Conservation (phyloP, 2,113 vertebrate genomes). For the Pituophis catenifer region DNA sequence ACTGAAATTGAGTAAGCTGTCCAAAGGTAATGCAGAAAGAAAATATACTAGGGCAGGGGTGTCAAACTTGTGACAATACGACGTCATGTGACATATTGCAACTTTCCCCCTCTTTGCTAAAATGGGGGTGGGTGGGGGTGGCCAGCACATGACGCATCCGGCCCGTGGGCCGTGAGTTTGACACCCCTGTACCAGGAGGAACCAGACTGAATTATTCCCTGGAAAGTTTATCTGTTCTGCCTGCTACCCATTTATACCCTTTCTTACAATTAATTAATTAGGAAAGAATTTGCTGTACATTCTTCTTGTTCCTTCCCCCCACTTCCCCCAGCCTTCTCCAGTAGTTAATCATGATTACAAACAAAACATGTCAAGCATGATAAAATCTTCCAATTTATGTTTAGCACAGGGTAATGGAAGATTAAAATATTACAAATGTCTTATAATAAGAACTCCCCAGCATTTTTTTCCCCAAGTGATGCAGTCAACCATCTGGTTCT, state of each 20-base stretch:
- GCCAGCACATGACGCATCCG: no score
- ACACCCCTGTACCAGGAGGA: not conserved
- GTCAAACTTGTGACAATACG: no score
- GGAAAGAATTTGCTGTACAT: not conserved
- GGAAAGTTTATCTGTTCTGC: not conserved
- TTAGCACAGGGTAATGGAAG: not conserved
- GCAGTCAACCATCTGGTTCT: fast-evolving
- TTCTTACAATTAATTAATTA: not conserved
- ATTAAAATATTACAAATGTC: not conserved
- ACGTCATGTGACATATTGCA: no score
- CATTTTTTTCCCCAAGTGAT: not conserved
- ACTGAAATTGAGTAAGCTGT: not conserved
- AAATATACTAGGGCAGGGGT: not conserved
- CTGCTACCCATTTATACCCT: fast-evolving
- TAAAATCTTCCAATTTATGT: not conserved
- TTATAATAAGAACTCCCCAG: not conserved
- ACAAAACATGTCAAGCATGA: not conserved
- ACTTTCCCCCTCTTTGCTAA: no score
- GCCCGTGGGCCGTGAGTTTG: no score
- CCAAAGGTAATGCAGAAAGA: not conserved
- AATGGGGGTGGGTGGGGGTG: no score
- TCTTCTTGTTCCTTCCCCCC: fast-evolving
- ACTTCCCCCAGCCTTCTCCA: fast-evolving
- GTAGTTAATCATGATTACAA: not conserved
- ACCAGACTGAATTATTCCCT: not conserved